phyloP scores from a whole-genome alignment of 2,888 invertebrate species.

The Ceriagrion tenellum region DNA sequence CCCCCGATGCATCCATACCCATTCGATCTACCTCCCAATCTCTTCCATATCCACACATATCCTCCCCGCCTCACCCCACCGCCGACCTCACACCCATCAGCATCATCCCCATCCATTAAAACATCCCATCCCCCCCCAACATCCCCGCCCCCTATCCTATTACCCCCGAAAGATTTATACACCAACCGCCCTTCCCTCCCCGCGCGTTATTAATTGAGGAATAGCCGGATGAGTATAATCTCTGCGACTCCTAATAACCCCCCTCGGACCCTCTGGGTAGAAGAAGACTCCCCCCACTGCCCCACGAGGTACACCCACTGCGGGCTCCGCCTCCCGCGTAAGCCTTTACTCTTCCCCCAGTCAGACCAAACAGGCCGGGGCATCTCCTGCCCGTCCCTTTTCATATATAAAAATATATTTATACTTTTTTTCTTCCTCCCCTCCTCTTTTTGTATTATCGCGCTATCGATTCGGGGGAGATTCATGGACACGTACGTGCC shows the following conservation, averaged over 20 bases:
- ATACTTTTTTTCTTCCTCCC: not conserved
- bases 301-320: not conserved
- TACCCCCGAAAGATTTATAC: slow-evolving; percentile 52
- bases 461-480: slow-evolving; percentile 8
- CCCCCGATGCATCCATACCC: not conserved
- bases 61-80: not conserved
- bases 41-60: slow-evolving; percentile 10
- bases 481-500: slow-evolving; percentile 22
- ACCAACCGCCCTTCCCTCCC: not conserved
- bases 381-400: not conserved
- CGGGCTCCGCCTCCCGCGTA: not conserved
- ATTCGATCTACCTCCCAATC: not conserved
- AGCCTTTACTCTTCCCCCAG: not conserved
- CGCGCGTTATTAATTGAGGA: slow-evolving; percentile 56
- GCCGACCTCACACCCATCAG: not conserved
- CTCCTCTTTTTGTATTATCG: not conserved
- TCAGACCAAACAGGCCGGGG: not conserved
- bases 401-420: too few species aligned
- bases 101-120: not conserved
- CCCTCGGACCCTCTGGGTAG: slow-evolving; percentile 48
- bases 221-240: slow-evolving; percentile 48
- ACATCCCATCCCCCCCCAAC: not conserved
- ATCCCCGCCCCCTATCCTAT: slow-evolving; percentile 17
- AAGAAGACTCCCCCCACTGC: not conserved
- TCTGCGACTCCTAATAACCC: slow-evolving; percentile 59